Evolutionary conservation across 2,797 vertebrate genomes (phyloP).

Genomic region (Oceanodroma leucorhoa): DNA sequence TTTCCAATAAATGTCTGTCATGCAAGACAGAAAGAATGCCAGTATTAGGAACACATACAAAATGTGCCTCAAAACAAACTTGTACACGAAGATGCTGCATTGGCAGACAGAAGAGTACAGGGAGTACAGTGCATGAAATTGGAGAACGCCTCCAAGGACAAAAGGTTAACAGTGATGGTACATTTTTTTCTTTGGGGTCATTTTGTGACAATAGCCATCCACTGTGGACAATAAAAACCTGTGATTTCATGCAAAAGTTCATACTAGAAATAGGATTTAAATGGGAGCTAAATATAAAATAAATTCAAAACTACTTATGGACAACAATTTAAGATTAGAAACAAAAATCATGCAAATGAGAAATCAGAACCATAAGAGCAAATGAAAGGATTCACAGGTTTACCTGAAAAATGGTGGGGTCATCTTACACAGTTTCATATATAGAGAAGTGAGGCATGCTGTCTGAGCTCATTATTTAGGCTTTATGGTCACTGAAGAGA

Average conservation of each 20-base stretch:
- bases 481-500: neutral
- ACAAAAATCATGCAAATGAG: neutral
- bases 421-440: neutral
- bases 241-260: neutral
- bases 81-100: neutral
- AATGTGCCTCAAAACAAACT: neutral
- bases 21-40: neutral
- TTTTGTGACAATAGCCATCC: neutral
- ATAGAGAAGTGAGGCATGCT: neutral
- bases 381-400: neutral
- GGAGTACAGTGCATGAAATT: neutral
- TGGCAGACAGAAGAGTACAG: neutral
- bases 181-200: neutral
- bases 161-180: neutral
- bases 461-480: neutral
- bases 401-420: neutral
- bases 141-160: neutral
- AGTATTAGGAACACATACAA: neutral
- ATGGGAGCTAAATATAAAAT: neutral
- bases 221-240: neutral
- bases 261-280: neutral
- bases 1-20: neutral
- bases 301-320: neutral
- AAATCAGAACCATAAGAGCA: neutral
- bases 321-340: neutral